phyloP scores from a whole-genome alignment of 2,113 vertebrate genomes.

The Arenaria interpres region DNA sequence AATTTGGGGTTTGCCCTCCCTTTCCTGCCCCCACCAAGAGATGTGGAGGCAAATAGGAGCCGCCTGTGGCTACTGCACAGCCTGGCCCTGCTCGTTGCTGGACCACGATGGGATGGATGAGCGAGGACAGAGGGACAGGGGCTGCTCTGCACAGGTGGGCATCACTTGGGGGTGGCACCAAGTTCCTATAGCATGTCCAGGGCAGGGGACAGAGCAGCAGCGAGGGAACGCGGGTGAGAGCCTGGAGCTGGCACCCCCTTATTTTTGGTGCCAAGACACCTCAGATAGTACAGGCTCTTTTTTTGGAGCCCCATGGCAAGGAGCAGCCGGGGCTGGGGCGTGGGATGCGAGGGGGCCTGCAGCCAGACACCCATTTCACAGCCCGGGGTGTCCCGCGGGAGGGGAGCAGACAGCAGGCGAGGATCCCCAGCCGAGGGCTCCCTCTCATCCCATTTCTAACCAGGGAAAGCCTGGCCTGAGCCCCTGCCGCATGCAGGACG shows the following conservation, averaged over 20 bases:
- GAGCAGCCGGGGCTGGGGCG: not conserved
- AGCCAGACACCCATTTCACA: not conserved
- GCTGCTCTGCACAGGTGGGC: not conserved
- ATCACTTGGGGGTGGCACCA: not conserved
- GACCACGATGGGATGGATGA: not conserved
- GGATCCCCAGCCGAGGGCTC: not conserved
- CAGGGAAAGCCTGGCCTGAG: not conserved
- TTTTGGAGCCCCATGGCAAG: rapidly evolving
- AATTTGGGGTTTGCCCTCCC: not conserved
- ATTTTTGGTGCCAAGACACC: not conserved
- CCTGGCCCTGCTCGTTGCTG: not conserved
- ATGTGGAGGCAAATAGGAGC: not conserved
- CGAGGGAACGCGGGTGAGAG: not conserved
- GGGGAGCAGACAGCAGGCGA: not conserved
- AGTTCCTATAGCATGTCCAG: rapidly evolving
- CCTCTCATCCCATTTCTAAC: not conserved
- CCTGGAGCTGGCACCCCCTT: not conserved
- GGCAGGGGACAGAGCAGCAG: not conserved
- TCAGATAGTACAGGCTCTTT: not conserved
- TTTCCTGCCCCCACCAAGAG: not conserved
- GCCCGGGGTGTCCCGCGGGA: not conserved
- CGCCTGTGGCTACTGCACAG: not conserved
- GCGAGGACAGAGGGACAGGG: rapidly evolving
- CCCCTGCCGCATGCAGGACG: rapidly evolving
- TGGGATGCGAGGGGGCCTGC: not conserved